Evolutionary conservation across 2,888 invertebrate species (phyloP).

Genomic region (Xestia xanthographa): DNA sequence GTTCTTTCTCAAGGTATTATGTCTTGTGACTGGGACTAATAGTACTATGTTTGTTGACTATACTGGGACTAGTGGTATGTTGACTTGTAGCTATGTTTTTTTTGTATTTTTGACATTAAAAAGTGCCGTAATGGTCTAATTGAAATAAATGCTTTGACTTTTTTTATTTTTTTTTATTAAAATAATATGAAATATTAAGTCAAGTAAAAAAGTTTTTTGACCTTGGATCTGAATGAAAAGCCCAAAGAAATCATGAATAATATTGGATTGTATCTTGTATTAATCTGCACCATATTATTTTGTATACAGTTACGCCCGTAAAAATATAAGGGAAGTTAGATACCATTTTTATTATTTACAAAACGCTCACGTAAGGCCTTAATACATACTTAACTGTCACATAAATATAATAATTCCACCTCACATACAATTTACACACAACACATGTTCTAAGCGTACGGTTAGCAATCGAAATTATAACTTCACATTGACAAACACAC

Average conservation of each 20-base stretch:
- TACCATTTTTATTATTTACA: conserved; percentile 14
- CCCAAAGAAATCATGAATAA: background rate
- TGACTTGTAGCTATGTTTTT: no score
- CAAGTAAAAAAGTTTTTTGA: no score
- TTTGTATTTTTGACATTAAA: no score
- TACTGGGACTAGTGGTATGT: no score
- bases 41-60: no score
- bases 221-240: background rate
- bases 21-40: no score
- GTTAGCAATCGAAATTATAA: conserved; percentile 61
- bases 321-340: background rate
- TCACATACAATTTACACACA: conserved; percentile 60
- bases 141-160: no score
- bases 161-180: no score
- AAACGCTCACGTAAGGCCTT: conserved; percentile 31
- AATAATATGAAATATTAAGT: no score
- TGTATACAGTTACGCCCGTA: background rate
- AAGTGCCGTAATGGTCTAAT: no score
- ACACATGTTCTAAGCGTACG: conserved; percentile 63
- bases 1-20: no score
- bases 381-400: conserved; percentile 25
- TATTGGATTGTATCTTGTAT: background rate
- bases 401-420: conserved; percentile 58
- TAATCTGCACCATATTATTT: background rate
- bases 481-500: conserved; percentile 24